Evolutionary conservation across 23 tunicate species (phyloP), one percentile per base, ranked within the genome.

Genomic region (Trididemnum clinides): DNA sequence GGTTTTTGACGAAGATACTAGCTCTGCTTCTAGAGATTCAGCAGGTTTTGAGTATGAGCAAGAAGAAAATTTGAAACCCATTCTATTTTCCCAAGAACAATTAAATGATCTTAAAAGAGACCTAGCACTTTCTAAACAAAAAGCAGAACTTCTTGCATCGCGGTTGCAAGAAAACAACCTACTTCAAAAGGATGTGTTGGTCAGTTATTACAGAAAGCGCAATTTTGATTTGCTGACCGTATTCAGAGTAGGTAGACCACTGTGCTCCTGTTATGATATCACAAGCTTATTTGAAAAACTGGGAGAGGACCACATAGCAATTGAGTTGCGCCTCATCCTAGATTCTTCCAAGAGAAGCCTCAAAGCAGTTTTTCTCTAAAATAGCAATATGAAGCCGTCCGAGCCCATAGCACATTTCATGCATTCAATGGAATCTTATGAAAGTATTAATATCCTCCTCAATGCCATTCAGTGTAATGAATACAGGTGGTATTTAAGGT

Each of bases 271-370:
- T 33, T 33, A 70, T 22, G 25, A 10, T 28, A 59, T 59, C 66
- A 59, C 66, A 4, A 59, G 66, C 66, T 79, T 0, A n/a, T 82
- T 64, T 21, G 34, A 63, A 64, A 82, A n/a, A 38, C 21, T 66
- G 28, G 76, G 86, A 64, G 57, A 64, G 74, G 57, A 82, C 37
- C 73, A 82, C 76, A 64, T 63, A 31, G 58, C 75, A 63, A 22
- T 54, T 82, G 73, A 38, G 74, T 82, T 50, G 76, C 74, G 86
- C 34, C 75, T 82, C 33, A n/a, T n/a, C n/a, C n/a, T n/a, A n/a
- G n/a, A n/a, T n/a, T n/a, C n/a, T n/a, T n/a, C n/a, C n/a, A n/a
- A n/a, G n/a, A n/a, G n/a, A n/a, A n/a, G n/a, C n/a, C n/a, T n/a
- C n/a, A n/a, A n/a, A n/a, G 71, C 28, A 6, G 71, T 63, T 63